These are phyloP conservation scores for Cheilosia pagana DNA, from an alignment of 2,888 invertebrate species.

Conservation along the genomic window DNA sequence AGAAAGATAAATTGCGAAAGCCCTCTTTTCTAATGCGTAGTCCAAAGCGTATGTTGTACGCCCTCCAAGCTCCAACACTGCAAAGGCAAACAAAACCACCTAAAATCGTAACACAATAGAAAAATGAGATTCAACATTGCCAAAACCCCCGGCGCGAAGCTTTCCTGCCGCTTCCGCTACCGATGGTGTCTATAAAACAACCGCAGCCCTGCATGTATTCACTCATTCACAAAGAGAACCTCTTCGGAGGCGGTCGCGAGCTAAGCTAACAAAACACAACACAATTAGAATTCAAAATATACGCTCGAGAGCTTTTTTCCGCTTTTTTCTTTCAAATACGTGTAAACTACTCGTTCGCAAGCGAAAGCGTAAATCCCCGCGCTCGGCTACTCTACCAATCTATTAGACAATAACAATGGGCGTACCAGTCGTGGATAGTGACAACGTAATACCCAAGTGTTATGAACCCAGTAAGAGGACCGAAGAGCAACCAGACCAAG, in stretches of 20 bases:
- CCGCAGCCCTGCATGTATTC: constrained; percentile 8
- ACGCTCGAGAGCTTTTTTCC: constrained; percentile 48
- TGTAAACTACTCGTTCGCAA: constrained; percentile 12
- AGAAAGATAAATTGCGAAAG: constrained; percentile 38
- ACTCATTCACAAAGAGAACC: constrained; percentile 67
- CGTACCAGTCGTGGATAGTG: constrained; percentile 57
- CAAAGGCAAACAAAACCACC: constrained; percentile 55
- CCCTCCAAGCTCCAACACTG: constrained; percentile 29
- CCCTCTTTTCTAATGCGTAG: too few species aligned
- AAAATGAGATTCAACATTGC: constrained; percentile 23
- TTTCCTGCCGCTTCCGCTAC: constrained; percentile 34
- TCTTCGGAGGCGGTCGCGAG: constrained; percentile 44
- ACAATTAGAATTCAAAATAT: constrained; percentile 33
- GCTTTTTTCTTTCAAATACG: not conserved
- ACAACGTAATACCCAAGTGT: constrained; percentile 55
- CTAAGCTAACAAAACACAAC: constrained; percentile 23
- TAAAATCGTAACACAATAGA: constrained; percentile 54
- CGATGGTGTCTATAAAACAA: constrained; percentile 64
- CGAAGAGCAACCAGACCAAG: constrained; percentile 3
- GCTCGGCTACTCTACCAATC: constrained; percentile 4
- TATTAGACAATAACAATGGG: constrained; percentile 46
- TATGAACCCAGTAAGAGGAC: constrained; percentile 16
- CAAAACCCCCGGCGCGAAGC: constrained; percentile 68
- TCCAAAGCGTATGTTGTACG: not conserved
- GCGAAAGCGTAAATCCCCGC: constrained; percentile 60